These are phyloP conservation scores for Macrotis lagotis DNA, from an alignment of 2,113 vertebrate species.

Conservation along the genomic window DNA sequence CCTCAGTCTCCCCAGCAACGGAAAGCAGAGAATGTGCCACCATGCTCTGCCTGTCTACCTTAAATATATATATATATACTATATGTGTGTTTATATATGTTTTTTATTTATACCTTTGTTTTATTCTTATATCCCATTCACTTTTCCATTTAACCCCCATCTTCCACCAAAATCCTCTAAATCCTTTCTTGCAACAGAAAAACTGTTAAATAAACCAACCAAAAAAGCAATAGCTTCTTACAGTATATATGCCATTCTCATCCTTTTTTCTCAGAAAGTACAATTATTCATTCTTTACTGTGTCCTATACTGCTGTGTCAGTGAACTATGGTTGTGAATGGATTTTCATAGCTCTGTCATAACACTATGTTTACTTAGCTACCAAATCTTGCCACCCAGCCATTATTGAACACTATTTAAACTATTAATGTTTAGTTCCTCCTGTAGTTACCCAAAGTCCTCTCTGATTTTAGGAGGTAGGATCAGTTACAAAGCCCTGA, in stretches of 20 bases:
- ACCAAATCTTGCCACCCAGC: background rate
- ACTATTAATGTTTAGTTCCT: background rate
- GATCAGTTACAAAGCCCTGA: background rate
- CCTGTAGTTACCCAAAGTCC: background rate
- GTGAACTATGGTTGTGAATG: background rate
- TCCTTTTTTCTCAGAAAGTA: background rate
- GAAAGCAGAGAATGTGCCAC: background rate
- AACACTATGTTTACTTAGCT: constrained; percentile 18
- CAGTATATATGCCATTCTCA: background rate
- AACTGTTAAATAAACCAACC: background rate
- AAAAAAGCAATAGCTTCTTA: background rate
- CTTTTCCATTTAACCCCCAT: background rate
- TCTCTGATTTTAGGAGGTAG: background rate
- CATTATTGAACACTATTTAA: constrained; percentile 2
- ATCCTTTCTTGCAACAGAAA: background rate
- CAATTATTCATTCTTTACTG: background rate
- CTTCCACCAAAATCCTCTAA: background rate
- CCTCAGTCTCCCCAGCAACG: background rate
- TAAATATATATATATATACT: background rate
- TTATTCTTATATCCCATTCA: background rate
- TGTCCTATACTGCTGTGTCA: background rate
- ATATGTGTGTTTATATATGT: no score
- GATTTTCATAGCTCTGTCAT: background rate
- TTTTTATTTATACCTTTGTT: background rate
- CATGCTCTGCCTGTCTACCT: background rate